Evolutionary conservation across 2,113 vertebrate genomes (phyloP).

Genomic region (Natator depressus): DNA sequence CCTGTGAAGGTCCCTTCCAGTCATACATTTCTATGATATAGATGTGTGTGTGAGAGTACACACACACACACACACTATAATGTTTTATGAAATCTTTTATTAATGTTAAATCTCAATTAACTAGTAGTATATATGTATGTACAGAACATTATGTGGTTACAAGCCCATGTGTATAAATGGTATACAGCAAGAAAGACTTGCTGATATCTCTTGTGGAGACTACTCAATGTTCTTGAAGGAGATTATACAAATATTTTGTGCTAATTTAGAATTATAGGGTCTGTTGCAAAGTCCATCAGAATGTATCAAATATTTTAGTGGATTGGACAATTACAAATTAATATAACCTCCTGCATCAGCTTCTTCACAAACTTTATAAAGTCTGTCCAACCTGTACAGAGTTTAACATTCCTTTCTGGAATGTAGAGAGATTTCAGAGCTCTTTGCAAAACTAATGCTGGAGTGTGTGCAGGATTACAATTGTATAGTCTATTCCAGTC

Average conservation of each 20-base stretch:
- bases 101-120: neutral
- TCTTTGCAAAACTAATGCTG: neutral
- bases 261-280: neutral
- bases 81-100: neutral
- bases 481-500: neutral
- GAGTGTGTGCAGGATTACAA: neutral
- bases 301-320: neutral
- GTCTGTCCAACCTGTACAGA: neutral
- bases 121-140: neutral
- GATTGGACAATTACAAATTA: neutral
- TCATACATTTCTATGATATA: too few relatives aligned
- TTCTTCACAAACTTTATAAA: neutral
- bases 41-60: too few relatives aligned
- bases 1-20: too few relatives aligned
- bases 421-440: neutral
- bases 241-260: neutral
- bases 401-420: neutral
- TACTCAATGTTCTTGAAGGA: neutral
- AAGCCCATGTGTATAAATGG: neutral
- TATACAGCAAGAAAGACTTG: neutral
- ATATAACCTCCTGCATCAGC: neutral
- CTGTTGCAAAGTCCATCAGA: neutral
- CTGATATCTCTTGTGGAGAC: neutral
- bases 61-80: neutral
- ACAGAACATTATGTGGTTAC: too few relatives aligned